Conservation (phyloP, 2,113 vertebrate genomes). For the Entosphenus tridentatus region DNA sequence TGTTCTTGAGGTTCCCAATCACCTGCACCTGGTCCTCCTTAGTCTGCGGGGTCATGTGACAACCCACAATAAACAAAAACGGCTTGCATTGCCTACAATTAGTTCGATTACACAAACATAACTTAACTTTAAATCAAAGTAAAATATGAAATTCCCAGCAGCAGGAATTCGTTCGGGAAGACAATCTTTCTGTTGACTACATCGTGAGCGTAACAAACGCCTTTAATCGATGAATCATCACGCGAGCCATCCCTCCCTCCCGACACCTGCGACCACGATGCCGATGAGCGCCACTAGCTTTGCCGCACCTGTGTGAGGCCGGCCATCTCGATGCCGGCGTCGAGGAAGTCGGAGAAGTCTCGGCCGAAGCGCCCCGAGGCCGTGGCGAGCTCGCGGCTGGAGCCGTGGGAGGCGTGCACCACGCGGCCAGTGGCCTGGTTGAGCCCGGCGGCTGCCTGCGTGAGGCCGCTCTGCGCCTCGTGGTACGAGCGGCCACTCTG, state of each 20-base stretch:
- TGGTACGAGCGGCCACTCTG: slow-evolving; percentile 80
- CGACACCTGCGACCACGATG: neutral
- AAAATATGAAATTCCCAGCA: too few relatives aligned
- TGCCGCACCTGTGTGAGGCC: slow-evolving; percentile 68
- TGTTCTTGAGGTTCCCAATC: slow-evolving; percentile 92
- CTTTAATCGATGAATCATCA: neutral
- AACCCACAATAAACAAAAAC: neutral
- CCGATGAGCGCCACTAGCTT: neutral
- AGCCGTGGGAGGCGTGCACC: slow-evolving; percentile 72
- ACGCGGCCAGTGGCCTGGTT: slow-evolving; percentile 96
- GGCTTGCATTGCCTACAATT: neutral
- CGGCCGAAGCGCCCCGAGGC: slow-evolving; percentile 93
- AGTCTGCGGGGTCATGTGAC: slow-evolving; percentile 26
- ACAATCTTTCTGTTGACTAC: too few relatives aligned
- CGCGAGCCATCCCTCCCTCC: neutral
- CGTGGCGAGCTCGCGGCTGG: slow-evolving; percentile 63
- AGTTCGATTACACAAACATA: neutral
- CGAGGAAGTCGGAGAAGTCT: slow-evolving; percentile 92
- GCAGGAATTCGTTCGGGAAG: too few relatives aligned
- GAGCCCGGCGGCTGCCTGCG: slow-evolving; percentile 80
- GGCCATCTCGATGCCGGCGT: slow-evolving; percentile 94
- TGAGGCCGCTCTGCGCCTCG: slow-evolving; percentile 83
- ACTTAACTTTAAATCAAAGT: too few relatives aligned
- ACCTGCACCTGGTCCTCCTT: slow-evolving; percentile 98
- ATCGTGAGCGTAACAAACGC: too few relatives aligned